Base-by-base conservation (phyloP, 2,797 vertebrate species). In the Dermochelys coriacea region DNA sequence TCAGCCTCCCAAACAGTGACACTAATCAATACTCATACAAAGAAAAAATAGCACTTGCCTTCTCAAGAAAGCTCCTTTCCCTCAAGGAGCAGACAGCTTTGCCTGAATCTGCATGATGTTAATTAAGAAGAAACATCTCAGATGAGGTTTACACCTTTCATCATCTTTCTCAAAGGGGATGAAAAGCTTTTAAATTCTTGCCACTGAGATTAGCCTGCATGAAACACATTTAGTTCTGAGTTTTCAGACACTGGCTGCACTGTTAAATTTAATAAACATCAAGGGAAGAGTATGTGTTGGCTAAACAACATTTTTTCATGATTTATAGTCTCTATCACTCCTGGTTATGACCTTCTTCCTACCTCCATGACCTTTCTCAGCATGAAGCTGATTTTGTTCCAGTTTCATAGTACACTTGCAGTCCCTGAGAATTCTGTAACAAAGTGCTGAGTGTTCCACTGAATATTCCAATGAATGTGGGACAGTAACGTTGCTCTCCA, bases 361-460 rank as follows among this genome's bases (percentile, higher is more conserved):
- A 90, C 92, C 71, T 45, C 88, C 93, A 79, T 68, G 82, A 96
- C 12, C 27, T 59, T 31, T 96, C 97, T 97, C 97, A 97, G 96
- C 96, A 96, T 94, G 96, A 41, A 93, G 75, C 94, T 94, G 88
- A 94, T 87, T 97, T 97, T 85, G 97, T 98, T 97, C 94, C 89
- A 94, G 86, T 94, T 97, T 94, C 96, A 94, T 94, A 92, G 96
- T 90, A 96, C 89, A 85, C 93, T 96, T 94, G 75, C 95, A 96
- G 90, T 96, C 96, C 94, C 95, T 96, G 94, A 95, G 96, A 97
- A 95, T 96, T 96, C 90, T 94, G 89, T 88, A 96, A 98, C 97
- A 97, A 97, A 97, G 97, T 37, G 0, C 75, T 95, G 95, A 97
- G 96, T 98, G 97, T 97, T 97, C 27, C 0, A 84, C 19, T 0